Evolutionary conservation across 2,113 vertebrate genomes (phyloP), one percentile per base, ranked within the genome.

Genomic region (Zosterops lateralis): DNA sequence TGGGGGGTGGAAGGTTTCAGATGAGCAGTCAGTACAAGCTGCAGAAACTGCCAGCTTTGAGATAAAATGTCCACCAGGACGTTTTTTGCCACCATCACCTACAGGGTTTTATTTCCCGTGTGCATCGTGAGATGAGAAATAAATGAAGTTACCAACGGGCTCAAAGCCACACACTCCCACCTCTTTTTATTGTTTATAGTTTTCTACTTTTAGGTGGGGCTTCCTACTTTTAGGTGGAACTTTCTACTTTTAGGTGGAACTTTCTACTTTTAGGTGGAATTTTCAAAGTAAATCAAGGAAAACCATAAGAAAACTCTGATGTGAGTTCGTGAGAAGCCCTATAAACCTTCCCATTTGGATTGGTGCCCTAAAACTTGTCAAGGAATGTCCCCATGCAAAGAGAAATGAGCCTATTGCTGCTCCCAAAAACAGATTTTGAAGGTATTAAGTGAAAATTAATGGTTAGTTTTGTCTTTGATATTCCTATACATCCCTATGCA

Each of bases 401-500:
- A 79, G n/a, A 75, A 91, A 91, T 0, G 0, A 91, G 36, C 8
- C 45, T 47, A 51, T 2, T 4, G 2, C 74, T 51, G 7, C 11
- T 75, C 61, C 68, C 61, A 57, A 87, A 83, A 68, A 14, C 24
- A 50, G 40, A 6, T 53, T 94, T 76, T 73, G 62, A 66, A 84
- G 77, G 42, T 21, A 57, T 70, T 76, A 76, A 90, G 62, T n/a
- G 87, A 93, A 91, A 96, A 91, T 83, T 87, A 93, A 95, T 73
- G 25, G 34, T 38, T 87, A 60, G 56, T 95, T 95, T 71, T 73
- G 58, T 73, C 71, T 75, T 89, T 89, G 57, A 28, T 75, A 83
- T 92, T 65, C 29, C 42, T 89, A 42, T 34, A 53, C 70, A 66
- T 82, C 66, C 42, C 22, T 66, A 66, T 79, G 36, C 12, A 32